A percentile compares a stretch with the other conserved stretches of the same genome.
phyloP scores from a whole-genome alignment of 2,888 invertebrate species.

The Eupithecia exiguata region DNA sequence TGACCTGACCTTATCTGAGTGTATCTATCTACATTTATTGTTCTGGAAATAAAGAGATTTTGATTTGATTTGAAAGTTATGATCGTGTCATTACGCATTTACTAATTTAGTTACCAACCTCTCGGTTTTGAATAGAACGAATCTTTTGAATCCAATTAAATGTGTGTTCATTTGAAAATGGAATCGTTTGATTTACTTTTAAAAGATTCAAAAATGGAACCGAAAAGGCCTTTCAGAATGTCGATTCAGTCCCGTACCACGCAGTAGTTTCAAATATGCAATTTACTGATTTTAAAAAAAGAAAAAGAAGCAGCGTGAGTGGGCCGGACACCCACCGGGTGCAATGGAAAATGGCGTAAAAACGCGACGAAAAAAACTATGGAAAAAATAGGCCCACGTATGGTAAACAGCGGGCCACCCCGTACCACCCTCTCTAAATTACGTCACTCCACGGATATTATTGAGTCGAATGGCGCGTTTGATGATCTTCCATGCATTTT shows the following conservation, averaged over 20 bases:
- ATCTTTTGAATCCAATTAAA: background rate
- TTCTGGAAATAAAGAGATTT: too few relatives aligned
- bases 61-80: too few relatives aligned
- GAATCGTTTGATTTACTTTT: background rate
- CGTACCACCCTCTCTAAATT: slow-evolving; percentile 60
- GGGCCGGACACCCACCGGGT: slow-evolving; percentile 65
- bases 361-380: slow-evolving; percentile 67
- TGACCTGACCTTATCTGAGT: too few relatives aligned
- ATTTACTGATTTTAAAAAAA: slow-evolving; percentile 81
- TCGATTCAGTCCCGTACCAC: slow-evolving; percentile 39
- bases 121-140: background rate
- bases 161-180: background rate
- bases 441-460: slow-evolving; percentile 42
- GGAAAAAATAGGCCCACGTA: slow-evolving; percentile 74
- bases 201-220: slow-evolving; percentile 2
- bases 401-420: slow-evolving; percentile 70
- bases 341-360: slow-evolving; percentile 74
- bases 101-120: too few relatives aligned
- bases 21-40: too few relatives aligned
- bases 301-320: slow-evolving; percentile 53
- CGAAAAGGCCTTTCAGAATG: slow-evolving; percentile 18
- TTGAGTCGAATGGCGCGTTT: slow-evolving; percentile 36
- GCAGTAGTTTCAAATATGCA: slow-evolving; percentile 82
- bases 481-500: slow-evolving; percentile 24
- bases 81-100: too few relatives aligned